phyloP scores from a whole-genome alignment of 2,113 vertebrate species.

The Tetraodon nigroviridis region DNA sequence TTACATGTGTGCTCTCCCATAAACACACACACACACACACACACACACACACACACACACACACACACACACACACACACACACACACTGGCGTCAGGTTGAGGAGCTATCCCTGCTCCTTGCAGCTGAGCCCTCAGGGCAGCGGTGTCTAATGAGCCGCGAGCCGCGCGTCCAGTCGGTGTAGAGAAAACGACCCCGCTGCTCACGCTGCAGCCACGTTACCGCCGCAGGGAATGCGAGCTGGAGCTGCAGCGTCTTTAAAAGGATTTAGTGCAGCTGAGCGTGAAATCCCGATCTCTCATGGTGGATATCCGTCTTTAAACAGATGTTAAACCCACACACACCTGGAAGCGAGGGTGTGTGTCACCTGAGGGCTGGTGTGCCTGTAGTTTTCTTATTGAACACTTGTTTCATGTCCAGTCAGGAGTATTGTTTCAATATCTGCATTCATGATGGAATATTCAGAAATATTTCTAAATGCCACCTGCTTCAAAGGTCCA shows the following conservation, averaged over 20 bases:
- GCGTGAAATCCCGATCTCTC: constrained; percentile 56
- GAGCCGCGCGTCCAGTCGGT: constrained; percentile 36
- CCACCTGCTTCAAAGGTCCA: no score
- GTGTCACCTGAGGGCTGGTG: constrained; percentile 31
- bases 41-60: constrained; percentile 6
- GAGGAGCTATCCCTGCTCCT: constrained; percentile 23
- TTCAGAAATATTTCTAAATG: no score
- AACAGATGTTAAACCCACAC: constrained; percentile 51
- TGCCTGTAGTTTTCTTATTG: constrained; percentile 11
- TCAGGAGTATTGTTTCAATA: no score
- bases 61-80: constrained; percentile 15
- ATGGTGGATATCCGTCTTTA: constrained; percentile 38
- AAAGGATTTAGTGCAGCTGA: constrained; percentile 58
- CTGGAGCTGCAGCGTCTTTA: constrained; percentile 57
- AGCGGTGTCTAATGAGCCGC: constrained; percentile 47
- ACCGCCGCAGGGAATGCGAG: constrained; percentile 25
- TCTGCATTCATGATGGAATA: no score
- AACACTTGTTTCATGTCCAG: not conserved
- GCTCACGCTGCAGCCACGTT: constrained; percentile 15
- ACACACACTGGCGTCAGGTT: constrained; percentile 10
- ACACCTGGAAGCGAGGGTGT: constrained; percentile 32
- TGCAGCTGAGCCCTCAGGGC: constrained; percentile 36
- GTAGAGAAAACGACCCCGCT: constrained; percentile 23
- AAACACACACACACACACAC: constrained; percentile 10
- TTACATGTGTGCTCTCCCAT: no score